Conservation (phyloP, 2,113 vertebrate species). For the Myanophis thanlyinensis region DNA sequence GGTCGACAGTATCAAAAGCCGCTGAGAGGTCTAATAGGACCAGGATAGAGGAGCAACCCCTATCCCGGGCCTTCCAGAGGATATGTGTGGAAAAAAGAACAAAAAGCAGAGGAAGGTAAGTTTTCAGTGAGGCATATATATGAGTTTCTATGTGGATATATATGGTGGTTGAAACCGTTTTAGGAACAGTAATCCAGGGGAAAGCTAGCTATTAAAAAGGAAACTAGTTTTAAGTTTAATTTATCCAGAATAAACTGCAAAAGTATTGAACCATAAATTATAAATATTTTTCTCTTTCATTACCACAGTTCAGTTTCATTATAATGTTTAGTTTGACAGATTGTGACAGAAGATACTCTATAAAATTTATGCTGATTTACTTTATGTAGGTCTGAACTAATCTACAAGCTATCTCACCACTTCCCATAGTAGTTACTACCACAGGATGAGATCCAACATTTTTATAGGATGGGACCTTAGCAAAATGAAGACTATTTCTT, state of each 20-base stretch:
- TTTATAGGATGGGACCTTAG: not conserved
- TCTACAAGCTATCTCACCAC: not conserved
- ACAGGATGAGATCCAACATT: not conserved
- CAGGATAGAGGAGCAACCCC: too few relatives aligned
- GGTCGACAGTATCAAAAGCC: too few relatives aligned
- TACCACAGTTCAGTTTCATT: not conserved
- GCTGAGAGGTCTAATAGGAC: too few relatives aligned
- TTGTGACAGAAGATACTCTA: not conserved
- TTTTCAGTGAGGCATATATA: not conserved
- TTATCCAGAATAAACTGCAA: not conserved
- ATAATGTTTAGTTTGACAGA: not conserved
- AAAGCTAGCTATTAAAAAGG: not conserved
- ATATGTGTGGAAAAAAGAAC: not conserved
- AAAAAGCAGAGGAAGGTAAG: not conserved
- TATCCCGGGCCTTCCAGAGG: too few relatives aligned
- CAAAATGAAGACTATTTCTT: not conserved
- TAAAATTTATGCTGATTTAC: not conserved
- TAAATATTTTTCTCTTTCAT: not conserved
- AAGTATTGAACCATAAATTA: not conserved
- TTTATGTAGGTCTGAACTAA: not conserved
- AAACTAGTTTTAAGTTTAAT: not conserved
- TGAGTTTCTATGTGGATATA: not conserved
- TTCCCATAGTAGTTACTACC: not conserved
- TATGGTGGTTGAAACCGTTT: not conserved
- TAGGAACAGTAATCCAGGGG: not conserved